Percentiles rank a stretch among this genome's conserved stretches.
Conservation (phyloP, 2,888 invertebrate genomes). For the Bombylius major region DNA sequence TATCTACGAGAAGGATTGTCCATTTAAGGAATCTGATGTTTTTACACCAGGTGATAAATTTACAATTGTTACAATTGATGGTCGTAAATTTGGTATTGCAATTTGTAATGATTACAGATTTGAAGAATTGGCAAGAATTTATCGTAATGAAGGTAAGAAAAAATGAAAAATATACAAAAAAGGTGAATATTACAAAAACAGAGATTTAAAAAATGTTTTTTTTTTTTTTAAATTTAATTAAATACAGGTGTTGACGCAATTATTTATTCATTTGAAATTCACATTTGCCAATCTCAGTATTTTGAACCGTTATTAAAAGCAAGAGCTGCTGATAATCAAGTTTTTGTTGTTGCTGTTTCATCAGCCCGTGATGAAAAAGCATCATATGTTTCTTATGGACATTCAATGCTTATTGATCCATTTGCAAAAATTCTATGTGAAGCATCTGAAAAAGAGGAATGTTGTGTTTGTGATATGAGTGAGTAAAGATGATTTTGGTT, state of each 20-base stretch:
- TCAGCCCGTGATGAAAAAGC: slow-evolving; percentile 58
- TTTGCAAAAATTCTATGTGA: slow-evolving; percentile 56
- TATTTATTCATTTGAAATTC: slow-evolving; percentile 85
- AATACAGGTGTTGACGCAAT: slow-evolving; percentile 64
- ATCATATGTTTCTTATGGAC: slow-evolving; percentile 73
- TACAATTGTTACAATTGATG: slow-evolving; percentile 58
- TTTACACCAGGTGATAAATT: slow-evolving; percentile 63
- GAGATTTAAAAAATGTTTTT: slow-evolving; percentile 1
- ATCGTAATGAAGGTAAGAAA: slow-evolving; percentile 44
- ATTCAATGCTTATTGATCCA: slow-evolving; percentile 63
- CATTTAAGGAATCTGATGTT: slow-evolving; percentile 79
- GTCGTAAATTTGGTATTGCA: slow-evolving; percentile 72
- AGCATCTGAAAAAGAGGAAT: slow-evolving; percentile 53
- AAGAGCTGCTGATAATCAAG: slow-evolving; percentile 70
- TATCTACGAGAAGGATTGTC: slow-evolving; percentile 48
- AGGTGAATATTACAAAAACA: neutral
- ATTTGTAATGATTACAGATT: slow-evolving; percentile 94
- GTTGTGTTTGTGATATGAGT: slow-evolving; percentile 60
- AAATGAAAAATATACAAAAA: neutral
- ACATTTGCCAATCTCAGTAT: slow-evolving; percentile 20
- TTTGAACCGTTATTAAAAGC: neutral
- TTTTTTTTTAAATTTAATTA: neutral
- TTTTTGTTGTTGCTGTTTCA: slow-evolving; percentile 69
- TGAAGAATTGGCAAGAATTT: slow-evolving; percentile 69
- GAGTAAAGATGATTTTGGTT: slow-evolving; percentile 14